These are phyloP conservation scores for Phymanthus crucifer DNA, from an alignment of 92 coral and sea anemone genomes.

Conservation along the genomic window DNA sequence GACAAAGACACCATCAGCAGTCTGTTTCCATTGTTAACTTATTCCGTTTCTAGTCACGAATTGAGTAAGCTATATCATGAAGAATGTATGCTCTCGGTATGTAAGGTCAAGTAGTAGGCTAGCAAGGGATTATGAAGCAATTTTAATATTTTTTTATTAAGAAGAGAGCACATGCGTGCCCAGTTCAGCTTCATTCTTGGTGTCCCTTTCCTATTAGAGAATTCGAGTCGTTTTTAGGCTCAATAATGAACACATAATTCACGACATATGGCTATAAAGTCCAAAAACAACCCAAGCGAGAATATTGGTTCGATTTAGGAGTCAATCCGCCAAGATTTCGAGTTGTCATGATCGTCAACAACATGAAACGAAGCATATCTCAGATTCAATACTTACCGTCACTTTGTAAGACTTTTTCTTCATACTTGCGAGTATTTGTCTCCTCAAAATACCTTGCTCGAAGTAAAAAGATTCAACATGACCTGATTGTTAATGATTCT, in stretches of 20 bases:
- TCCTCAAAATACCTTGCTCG: too few species aligned
- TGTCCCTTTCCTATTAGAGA: background rate
- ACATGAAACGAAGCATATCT: too few species aligned
- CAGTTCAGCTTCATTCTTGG: background rate
- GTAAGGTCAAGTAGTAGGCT: background rate
- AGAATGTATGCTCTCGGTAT: background rate
- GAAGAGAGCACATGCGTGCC: background rate
- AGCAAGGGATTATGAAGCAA: background rate
- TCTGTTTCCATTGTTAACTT: too few species aligned
- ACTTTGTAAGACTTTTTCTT: too few species aligned
- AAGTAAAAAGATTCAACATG: too few species aligned
- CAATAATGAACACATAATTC: constrained; percentile 1
- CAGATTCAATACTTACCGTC: too few species aligned
- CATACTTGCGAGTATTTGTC: too few species aligned
- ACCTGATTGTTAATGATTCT: too few species aligned
- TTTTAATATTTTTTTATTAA: background rate
- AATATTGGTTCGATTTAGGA: constrained; percentile 2
- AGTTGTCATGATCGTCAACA: background rate
- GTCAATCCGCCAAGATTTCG: background rate
- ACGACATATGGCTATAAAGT: background rate
- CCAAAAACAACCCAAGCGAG: background rate
- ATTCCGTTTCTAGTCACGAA: too few species aligned
- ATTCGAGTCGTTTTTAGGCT: constrained; percentile 6
- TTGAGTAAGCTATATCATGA: background rate
- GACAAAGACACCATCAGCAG: too few species aligned